Base-by-base conservation (phyloP, 2,797 vertebrate genomes). In the Onychomys arenicola region DNA sequence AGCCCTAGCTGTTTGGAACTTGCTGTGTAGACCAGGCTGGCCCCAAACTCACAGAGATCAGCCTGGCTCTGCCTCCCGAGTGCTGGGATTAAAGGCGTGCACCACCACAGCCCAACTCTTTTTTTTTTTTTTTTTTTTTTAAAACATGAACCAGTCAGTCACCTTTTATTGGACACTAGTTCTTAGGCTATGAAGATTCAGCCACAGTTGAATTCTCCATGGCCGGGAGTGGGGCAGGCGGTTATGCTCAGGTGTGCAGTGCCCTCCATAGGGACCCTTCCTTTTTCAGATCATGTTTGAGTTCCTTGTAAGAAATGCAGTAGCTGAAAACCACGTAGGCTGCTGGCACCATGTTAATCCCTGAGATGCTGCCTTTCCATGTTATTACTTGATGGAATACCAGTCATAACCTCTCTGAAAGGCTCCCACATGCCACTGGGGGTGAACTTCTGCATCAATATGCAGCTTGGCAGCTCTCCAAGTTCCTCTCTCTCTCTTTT, bases 271-370 rank as follows among this genome's bases (percentile, higher is more conserved):
- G 43, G 34, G 57, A 52, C 25, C 61, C n/a, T 49, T 2, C 43
- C 52, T 52, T 52, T 52, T 55, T 98, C 98, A 99, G 99, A 32
- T 99, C 99, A 0, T 99, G 99, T 96, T 99, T 59, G 57, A 59
- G 19, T 21, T 59, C 57, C 57, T 59, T 59, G 19, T 59, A 59
- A 59, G 57, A 59, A 23, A 59, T 7, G 57, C 57, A 59, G 57
- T 59, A 59, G 57, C 57, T 59, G 57, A 23, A 59, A 59, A 59
- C 57, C 21, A 59, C 57, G 7, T 7, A 23, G 21, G 57, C 57
- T 59, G 57, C 57, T 21, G 1, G 57, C 57, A 59, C 57, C 57
- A 23, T 59, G 57, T 23, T 59, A 59, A 23, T 23, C 57, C 57
- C 57, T 2, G 57, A 59, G 57, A 59, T 21, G 57, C 19, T 59